Conservation (phyloP, 2,888 invertebrate species). For the Phasia obesa region DNA sequence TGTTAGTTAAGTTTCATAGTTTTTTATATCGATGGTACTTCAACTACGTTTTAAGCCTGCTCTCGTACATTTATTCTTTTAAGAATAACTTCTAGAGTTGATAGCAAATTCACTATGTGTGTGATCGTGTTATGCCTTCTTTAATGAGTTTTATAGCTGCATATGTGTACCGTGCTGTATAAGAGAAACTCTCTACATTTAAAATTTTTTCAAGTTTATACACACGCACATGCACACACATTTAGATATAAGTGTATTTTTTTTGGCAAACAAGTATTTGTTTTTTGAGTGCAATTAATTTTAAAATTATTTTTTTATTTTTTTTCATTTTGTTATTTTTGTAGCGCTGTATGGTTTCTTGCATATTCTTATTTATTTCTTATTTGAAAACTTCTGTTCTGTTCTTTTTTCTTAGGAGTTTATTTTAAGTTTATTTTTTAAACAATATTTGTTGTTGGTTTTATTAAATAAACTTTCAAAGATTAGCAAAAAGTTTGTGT, state of each 20-base stretch:
- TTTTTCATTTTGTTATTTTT: slow-evolving; percentile 10
- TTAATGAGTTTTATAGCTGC: slow-evolving; percentile 68
- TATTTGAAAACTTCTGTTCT: slow-evolving; percentile 45
- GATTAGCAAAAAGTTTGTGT: slow-evolving; percentile 62
- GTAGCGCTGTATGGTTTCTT: slow-evolving; percentile 45
- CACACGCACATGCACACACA: not conserved
- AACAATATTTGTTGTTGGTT: slow-evolving; percentile 58
- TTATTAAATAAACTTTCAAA: slow-evolving; percentile 69
- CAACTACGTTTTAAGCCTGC: not conserved
- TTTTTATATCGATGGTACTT: too few species aligned
- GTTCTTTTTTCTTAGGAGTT: slow-evolving; percentile 27
- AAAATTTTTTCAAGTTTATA: not conserved
- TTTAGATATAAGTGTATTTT: slow-evolving; percentile 5
- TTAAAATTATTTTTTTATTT: slow-evolving; percentile 45
- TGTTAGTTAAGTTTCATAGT: too few species aligned
- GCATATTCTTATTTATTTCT: slow-evolving; percentile 41
- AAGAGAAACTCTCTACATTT: slow-evolving; percentile 1
- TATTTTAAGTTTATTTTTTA: slow-evolving; percentile 34
- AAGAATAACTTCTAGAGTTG: not conserved
- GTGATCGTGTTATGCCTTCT: slow-evolving; percentile 56
- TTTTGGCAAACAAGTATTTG: slow-evolving; percentile 13
- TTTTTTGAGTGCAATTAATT: slow-evolving; percentile 68
- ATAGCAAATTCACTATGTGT: not conserved
- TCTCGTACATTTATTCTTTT: slow-evolving; percentile 7
- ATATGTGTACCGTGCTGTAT: slow-evolving; percentile 55